Conservation (phyloP, 2,888 invertebrate species). For the Epicampocera succincta region DNA sequence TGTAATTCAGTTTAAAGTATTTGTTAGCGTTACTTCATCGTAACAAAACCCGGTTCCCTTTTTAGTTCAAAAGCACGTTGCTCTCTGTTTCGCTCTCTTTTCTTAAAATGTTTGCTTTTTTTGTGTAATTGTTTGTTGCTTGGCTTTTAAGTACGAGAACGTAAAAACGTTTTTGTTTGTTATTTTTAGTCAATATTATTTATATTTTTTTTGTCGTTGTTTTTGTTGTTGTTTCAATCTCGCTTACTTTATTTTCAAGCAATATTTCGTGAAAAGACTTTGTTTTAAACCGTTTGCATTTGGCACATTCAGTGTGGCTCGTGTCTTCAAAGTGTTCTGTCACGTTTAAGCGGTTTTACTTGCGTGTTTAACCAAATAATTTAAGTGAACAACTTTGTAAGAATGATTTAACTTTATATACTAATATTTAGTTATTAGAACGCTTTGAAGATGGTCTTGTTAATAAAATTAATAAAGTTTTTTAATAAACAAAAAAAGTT, state of each 20-base stretch:
- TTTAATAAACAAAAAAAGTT: too few relatives aligned
- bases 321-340: constrained; percentile 82
- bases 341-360: constrained; percentile 72
- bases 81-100: constrained; percentile 37
- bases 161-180: constrained; percentile 11
- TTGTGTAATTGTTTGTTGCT: constrained; percentile 43
- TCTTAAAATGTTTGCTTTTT: background rate
- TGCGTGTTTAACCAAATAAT: constrained; percentile 14
- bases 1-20: constrained; percentile 1
- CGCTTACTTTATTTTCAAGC: constrained; percentile 22
- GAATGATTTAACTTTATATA: constrained; percentile 32
- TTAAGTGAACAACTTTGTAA: constrained; percentile 57
- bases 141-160: constrained; percentile 31
- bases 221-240: constrained; percentile 28
- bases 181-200: constrained; percentile 35
- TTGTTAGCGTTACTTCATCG: constrained; percentile 19
- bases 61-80: background rate
- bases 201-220: constrained; percentile 32
- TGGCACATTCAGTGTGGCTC: constrained; percentile 81
- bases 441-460: background rate
- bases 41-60: constrained; percentile 13
- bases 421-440: background rate
- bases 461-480: background rate
- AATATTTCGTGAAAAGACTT: constrained; percentile 73
- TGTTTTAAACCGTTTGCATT: constrained; percentile 77